Evolutionary conservation across 2,113 vertebrate species (phyloP), one percentile per base, ranked within the genome.

Genomic region (Irena cyanogastra): DNA sequence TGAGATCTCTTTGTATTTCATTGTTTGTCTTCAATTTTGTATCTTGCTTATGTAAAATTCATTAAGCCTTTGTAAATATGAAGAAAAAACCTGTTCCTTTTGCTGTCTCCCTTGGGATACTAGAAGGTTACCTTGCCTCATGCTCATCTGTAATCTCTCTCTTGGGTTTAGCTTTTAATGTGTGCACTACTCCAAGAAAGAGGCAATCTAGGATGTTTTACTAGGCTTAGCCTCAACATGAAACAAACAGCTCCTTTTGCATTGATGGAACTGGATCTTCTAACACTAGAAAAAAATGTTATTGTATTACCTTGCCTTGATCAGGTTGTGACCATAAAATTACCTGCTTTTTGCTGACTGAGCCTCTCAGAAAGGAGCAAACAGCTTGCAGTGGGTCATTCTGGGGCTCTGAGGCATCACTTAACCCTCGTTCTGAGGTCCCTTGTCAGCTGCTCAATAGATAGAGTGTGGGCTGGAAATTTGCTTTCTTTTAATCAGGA

Each of bases 21-120:
- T 75, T 97, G 91, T 94, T 95, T 97, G 93, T 87, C 92, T 96
- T 95, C 83, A 89, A 85, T 95, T 92, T 93, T 89, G 53, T 90
- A 53, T 87, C 77, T 89, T 94, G 89, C 94, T 94, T 89, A 95
- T 96, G 87, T 89, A 96, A 96, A 96, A 95, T 97, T 96, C 89
- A 95, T 94, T 93, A 91, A 93, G 84, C 56, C 49, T 94, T 70
- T 96, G 92, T 93, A 95, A 96, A 93, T 64, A 95, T 1, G 41
- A 66, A 35, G 45, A 13, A 71, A 91, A 96, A 95, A 76, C 1
- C 37, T 57, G 42, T 57, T 92, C 61, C n/a, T 81, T 93, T 89
- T 86, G 64, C 87, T 80, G 90, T 93, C 71, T 86, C 91, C 57
- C 61, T 81, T 87, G 87, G 74, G 93, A 95, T 84, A 83, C 74